Evolutionary conservation across 2,113 vertebrate genomes (phyloP), one percentile per base, ranked within the genome.

Genomic region (Calypte anna): DNA sequence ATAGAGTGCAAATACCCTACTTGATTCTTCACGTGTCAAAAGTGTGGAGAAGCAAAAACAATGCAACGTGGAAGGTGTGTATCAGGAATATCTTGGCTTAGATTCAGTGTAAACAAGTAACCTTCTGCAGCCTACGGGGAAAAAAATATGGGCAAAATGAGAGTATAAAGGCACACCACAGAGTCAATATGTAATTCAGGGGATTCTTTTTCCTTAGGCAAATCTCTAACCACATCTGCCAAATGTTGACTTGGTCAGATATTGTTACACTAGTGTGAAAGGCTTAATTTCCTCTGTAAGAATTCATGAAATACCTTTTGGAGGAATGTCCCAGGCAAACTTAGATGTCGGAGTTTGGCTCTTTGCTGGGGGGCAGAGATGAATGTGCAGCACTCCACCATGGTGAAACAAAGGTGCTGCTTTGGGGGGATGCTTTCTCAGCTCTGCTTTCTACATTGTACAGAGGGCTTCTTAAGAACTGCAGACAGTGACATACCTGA

Each of bases 401-500:
- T 28, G 1, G 0, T 7, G 50, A 27, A 76, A 55, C 0, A 2
- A 61, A 61, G 12, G 19, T 25, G 9, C 17, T 55, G 21, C 40
- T 69, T 40, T 50, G 58, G 3, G 38, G 57, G n/a, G 55, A 28
- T 44, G 28, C 5, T 2, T 28, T 66, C 43, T 64, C 25, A 54
- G 53, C 1, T 12, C 28, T 73, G 44, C 19, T 54, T 30, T 36
- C 40, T 28, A 0, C 14, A 13, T 19, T 4, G 28, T 50, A 61
- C 31, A 43, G 19, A 66, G 31, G 13, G 30, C 15, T 67, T 38
- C 46, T 57, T 51, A 33, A 38, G 59, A 77, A 23, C 48, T 30
- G 21, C 25, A 58, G 44, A 9, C 21, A 68, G 7, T 50, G 57
- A 23, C 12, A 20, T 17, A 15, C 25, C 25, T 50, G 23, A 23